These are phyloP conservation scores for Myiotriccus ornatus DNA, from an alignment of 2,797 vertebrate genomes.

Conservation along the genomic window DNA sequence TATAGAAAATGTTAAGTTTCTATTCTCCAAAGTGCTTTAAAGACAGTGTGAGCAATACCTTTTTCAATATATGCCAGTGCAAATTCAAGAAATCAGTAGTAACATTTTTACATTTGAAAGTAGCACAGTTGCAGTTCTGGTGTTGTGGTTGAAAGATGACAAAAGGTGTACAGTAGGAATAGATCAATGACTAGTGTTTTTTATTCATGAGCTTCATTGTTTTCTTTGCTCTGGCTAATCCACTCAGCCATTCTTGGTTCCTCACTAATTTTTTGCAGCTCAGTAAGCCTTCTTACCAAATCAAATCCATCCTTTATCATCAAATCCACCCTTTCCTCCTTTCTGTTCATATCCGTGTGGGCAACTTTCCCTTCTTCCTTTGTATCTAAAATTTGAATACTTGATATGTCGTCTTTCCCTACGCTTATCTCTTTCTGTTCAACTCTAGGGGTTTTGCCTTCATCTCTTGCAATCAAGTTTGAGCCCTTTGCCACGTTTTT, in stretches of 20 bases:
- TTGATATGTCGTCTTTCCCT: neutral
- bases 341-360: neutral
- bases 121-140: neutral
- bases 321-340: neutral
- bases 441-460: neutral
- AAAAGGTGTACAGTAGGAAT: neutral
- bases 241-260: neutral
- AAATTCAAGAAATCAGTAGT: neutral
- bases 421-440: neutral
- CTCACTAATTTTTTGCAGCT: neutral
- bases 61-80: neutral
- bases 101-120: neutral
- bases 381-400: neutral
- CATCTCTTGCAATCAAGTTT: neutral
- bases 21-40: slow-evolving; percentile 5
- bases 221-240: neutral
- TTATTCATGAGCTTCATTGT: neutral
- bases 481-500: neutral
- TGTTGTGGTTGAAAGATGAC: neutral
- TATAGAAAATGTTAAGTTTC: neutral
- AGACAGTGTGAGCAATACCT: neutral
- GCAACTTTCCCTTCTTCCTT: neutral
- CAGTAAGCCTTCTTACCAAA: neutral
- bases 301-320: neutral
- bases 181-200: neutral